Conservation (phyloP, 92 coral and sea anemone species). For the Siderastrea radians region DNA sequence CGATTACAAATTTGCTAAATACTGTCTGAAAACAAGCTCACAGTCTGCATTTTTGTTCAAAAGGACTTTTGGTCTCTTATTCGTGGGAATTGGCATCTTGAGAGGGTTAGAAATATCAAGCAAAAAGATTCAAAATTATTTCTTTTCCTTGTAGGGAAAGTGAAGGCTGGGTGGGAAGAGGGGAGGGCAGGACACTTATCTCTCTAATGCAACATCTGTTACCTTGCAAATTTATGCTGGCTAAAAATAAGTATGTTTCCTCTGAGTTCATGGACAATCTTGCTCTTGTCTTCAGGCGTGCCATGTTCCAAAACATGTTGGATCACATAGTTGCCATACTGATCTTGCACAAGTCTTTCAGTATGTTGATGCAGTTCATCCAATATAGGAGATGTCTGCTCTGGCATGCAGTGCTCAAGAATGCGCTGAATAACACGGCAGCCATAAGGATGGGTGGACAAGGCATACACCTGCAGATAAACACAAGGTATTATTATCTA, state of each 20-base stretch:
- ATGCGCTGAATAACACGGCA: slow-evolving; percentile 99
- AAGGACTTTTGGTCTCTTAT: too few relatives aligned
- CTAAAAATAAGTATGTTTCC: slow-evolving; percentile 91
- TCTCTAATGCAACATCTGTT: neutral
- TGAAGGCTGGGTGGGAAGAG: too few relatives aligned
- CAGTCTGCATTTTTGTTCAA: too few relatives aligned
- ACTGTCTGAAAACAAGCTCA: too few relatives aligned
- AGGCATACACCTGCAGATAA: slow-evolving; percentile 80
- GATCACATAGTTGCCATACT: slow-evolving; percentile 98
- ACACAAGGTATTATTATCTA: neutral
- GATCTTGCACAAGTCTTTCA: slow-evolving; percentile 97
- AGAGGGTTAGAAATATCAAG: too few relatives aligned
- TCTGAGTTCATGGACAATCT: slow-evolving; percentile 92
- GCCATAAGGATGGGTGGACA: slow-evolving; percentile 99
- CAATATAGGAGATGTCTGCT: slow-evolving; percentile 91
- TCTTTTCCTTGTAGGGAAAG: too few relatives aligned
- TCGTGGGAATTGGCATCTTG: too few relatives aligned
- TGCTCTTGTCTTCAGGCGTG: slow-evolving; percentile 93
- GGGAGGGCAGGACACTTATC: too few relatives aligned
- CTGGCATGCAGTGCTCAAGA: slow-evolving; percentile 94
- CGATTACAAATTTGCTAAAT: too few relatives aligned
- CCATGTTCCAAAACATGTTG: slow-evolving; percentile 99
- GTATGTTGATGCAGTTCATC: slow-evolving; percentile 94
- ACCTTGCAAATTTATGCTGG: slow-evolving; percentile 99
- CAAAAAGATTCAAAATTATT: too few relatives aligned